These are phyloP conservation scores for Lordiphosa collinella DNA, from an alignment of 1,140 invertebrate species.

Conservation along the genomic window DNA sequence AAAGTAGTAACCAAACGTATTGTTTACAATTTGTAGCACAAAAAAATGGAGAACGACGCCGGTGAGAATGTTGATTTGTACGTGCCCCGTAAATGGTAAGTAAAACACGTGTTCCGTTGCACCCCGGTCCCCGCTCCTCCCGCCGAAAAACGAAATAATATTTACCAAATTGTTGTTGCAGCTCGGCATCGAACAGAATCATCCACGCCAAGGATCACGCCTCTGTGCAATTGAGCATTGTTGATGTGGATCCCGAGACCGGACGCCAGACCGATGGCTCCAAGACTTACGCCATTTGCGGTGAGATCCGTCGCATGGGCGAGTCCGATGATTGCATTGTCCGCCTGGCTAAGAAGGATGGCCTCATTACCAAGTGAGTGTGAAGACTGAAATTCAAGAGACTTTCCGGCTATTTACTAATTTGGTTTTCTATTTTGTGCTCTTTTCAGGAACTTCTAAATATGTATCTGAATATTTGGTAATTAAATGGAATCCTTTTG, in stretches of 20 bases:
- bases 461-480: constrained; percentile 46
- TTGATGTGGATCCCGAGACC: constrained; percentile 96
- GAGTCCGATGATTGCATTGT: constrained; percentile 98
- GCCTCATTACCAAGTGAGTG: constrained; percentile 90
- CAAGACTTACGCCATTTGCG: constrained; percentile 98
- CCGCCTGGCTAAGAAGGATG: constrained; percentile 95
- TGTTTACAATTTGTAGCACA: constrained; percentile 24
- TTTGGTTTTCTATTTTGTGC: not conserved
- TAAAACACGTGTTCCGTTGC: constrained; percentile 69
- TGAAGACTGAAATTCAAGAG: too few relatives aligned
- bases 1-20: constrained; percentile 15
- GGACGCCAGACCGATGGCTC: constrained; percentile 93
- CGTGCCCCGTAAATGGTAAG: constrained; percentile 98
- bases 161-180: constrained; percentile 80
- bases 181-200: constrained; percentile 98
- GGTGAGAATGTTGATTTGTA: constrained; percentile 99
- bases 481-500: constrained; percentile 71
- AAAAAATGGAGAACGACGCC: constrained; percentile 97
- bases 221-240: constrained; percentile 97
- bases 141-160: constrained; percentile 7
- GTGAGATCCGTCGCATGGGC: constrained; percentile 97
- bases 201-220: constrained; percentile 99
- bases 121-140: not conserved
- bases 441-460: constrained; percentile 64
- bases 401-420: not conserved